Base-by-base conservation (phyloP, 2,888 invertebrate genomes). In the Pyrocoelia pectoralis region DNA sequence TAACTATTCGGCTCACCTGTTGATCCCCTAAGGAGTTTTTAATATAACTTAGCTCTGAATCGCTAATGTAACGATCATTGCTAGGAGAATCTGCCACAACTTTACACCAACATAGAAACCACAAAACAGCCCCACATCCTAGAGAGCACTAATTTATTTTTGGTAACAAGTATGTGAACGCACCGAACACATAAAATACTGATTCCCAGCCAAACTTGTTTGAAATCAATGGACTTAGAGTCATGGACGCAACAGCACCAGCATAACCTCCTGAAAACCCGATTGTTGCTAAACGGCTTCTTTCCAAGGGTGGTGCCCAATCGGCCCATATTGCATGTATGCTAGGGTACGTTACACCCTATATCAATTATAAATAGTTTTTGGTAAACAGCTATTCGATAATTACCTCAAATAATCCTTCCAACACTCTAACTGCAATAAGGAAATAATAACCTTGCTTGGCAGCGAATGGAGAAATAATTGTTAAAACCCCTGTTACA, bases 231-330 rank as follows among this genome's bases (percentile, higher is more conserved):
- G 93, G 93, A 61, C 91, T 90, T 0, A 91, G 77, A 0, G 93
- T 92, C 89, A 94, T 90, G 0, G 94, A 88, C 4, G 94, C 85
- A 0, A 94, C 93, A 0, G 94, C 94, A 14, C 94, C 94, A 0
- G 91, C 89, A 80, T 93, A 93, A 76, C 91, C 91, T 29, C 94
- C 94, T 51, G 93, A 92, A 82, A 93, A 94, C 0, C 93, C 92
- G 67, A 94, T 86, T 0, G 93, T 92, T 0, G 92, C 92, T 56
- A 94, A 84, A 0, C 91, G 85, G 5, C 92, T 91, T 49, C 94
- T 85, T 77, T 94, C 94, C 40, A 88, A 76, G 0, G 89, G 88
- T 1, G 94, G 94, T 9, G 93, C 90, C 94, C 94, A 94, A 56
- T 88, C 87, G 0, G 92, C 84, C 92, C 94, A 94, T 18, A 94